These are phyloP conservation scores for Xenops minutus DNA, from an alignment of 2,797 vertebrate genomes.

Conservation along the genomic window DNA sequence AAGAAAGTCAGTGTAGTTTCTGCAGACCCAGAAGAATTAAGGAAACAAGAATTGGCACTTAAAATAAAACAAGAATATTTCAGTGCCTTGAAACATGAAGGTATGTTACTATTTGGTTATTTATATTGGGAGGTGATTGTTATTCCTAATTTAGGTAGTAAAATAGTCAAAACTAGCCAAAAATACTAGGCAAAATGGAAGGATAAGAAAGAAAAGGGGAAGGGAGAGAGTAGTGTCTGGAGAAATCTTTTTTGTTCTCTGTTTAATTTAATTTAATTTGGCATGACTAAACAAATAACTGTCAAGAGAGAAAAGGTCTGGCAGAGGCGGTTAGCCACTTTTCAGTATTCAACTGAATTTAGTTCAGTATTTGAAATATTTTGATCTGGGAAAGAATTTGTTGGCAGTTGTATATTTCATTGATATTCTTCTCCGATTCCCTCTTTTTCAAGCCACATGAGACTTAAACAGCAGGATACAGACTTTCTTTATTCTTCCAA, in stretches of 20 bases:
- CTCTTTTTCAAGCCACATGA: background rate
- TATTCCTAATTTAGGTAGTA: background rate
- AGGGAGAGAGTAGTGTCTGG: background rate
- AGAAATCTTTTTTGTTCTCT: background rate
- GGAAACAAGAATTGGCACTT: constrained; percentile 59
- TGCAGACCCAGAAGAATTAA: constrained; percentile 63
- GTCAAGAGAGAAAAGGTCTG: background rate
- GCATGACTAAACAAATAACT: background rate
- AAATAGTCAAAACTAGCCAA: background rate
- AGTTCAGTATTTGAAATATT: background rate
- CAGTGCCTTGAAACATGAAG: constrained; percentile 81
- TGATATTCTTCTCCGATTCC: background rate
- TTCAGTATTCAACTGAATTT: background rate
- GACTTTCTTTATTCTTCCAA: background rate
- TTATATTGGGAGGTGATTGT: background rate
- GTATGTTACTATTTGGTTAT: constrained; percentile 64
- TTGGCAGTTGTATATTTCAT: background rate
- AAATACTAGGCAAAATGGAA: background rate
- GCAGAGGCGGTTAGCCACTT: background rate
- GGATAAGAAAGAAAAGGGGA: background rate
- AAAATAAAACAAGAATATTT: constrained; percentile 83
- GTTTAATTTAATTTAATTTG: background rate
- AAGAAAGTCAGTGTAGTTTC: constrained; percentile 28
- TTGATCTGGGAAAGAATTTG: background rate
- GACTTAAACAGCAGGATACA: background rate